Conservation (phyloP, 2,797 vertebrate species). For the Chelonia mydas region DNA sequence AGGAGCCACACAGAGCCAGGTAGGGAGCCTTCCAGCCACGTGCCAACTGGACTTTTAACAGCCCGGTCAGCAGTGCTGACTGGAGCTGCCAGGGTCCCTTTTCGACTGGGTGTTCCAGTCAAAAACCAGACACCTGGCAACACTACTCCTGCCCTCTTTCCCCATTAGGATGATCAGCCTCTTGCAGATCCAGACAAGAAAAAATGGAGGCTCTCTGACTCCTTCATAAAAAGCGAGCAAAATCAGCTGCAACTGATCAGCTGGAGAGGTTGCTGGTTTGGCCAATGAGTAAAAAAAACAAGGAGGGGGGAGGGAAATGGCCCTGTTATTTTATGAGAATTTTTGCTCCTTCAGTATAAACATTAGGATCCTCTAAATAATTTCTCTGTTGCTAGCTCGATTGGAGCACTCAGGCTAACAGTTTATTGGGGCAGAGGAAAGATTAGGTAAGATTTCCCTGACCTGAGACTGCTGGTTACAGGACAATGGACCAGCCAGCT, state of each 20-base stretch:
- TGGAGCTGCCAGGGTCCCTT: too few relatives aligned
- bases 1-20: too few relatives aligned
- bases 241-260: background rate
- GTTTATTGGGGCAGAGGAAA: background rate
- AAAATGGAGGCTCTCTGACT: background rate
- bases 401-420: background rate
- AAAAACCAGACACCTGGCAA: too few relatives aligned
- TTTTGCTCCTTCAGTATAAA: background rate
- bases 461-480: background rate
- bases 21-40: too few relatives aligned
- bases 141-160: background rate
- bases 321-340: background rate
- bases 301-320: background rate
- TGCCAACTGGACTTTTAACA: too few relatives aligned
- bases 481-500: background rate
- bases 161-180: conserved; percentile 38
- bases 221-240: conserved; percentile 9
- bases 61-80: too few relatives aligned
- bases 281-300: background rate
- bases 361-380: background rate
- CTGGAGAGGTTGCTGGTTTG: background rate
- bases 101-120: too few relatives aligned
- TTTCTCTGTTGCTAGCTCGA: background rate
- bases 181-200: conserved; percentile 39
- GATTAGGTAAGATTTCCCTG: background rate